A percentile compares a stretch with the other conserved stretches of the same genome.
Evolutionary conservation across 2,113 vertebrate species (phyloP).

Genomic region (Orientallactaga bullata): DNA sequence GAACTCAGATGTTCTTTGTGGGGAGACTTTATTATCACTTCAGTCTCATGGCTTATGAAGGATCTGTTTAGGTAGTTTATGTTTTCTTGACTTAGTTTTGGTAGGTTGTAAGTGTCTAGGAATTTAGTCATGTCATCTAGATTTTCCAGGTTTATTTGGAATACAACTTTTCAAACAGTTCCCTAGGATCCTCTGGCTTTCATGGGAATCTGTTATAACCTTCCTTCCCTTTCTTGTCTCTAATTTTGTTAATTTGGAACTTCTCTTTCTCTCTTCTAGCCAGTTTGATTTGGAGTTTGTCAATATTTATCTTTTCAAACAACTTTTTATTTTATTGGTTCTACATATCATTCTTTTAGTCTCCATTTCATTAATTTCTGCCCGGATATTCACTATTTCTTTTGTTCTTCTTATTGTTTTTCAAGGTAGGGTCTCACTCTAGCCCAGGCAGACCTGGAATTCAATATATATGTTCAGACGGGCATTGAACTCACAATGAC

Average conservation of each 20-base stretch:
- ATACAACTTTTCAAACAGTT: not conserved
- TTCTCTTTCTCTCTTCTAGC: not conserved
- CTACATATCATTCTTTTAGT: not conserved
- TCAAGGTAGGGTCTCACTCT: too few species aligned
- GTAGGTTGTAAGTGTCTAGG: not conserved
- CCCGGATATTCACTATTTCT: not conserved
- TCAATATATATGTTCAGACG: too few species aligned
- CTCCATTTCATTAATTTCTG: not conserved
- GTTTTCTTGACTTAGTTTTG: not conserved
- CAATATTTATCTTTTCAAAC: not conserved
- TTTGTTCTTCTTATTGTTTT: not conserved
- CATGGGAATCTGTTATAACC: not conserved
- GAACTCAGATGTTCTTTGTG: too few species aligned
- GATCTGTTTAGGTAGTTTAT: not conserved
- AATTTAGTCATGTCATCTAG: not conserved
- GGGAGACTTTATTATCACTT: too few species aligned
- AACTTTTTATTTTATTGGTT: not conserved
- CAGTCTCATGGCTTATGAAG: too few species aligned
- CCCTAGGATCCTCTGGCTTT: not conserved
- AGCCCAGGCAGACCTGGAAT: too few species aligned
- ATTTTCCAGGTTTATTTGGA: not conserved
- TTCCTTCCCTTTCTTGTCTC: not conserved
- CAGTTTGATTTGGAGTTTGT: not conserved
- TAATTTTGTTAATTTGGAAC: not conserved
- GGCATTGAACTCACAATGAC: too few species aligned